Base-by-base conservation (phyloP, 2,113 vertebrate species). In the Otus sunia region DNA sequence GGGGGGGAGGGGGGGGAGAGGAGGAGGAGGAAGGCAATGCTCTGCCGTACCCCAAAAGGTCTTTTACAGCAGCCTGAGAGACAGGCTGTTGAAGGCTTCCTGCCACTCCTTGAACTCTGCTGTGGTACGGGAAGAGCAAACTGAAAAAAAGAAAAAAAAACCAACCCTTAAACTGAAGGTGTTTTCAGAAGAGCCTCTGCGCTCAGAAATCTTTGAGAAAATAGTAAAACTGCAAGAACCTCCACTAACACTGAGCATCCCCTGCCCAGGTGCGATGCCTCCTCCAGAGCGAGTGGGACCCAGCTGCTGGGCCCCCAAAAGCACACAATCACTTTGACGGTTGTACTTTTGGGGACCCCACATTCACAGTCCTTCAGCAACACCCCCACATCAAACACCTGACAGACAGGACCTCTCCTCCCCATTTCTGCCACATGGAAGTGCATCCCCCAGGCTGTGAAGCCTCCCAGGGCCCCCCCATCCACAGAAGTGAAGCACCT, bases 401-500 rank as follows among this genome's bases (percentile, higher is more conserved):
- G n/a, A 14, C 0, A 2, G 52, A 75, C 15, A 39, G 12, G 45
- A 43, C 43, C 47, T 68, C 36, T 34, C 36, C 23, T 52, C 18
- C 34, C 6, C 11, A 6, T 3, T 45, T 92, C 58, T 52, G 47
- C 56, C n/a, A 1, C 0, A 0, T 4, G 19, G 14, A 32, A 60
- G 32, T 1, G 1, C 10, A 0, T 63, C 55, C 47, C 20, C 12
- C 62, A 41, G 37, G 0, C 62, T 5, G 17, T 1, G 55, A 72
- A 78, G 62, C 45, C 30, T 67, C 81, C 3, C 8, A 67, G 64
- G 45, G 21, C 32, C 17, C 17, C 37, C 58, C 5, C 7, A 4
- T 4, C 4, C 13, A 5, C 19, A 0, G 8, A 16, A 39, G n/a
- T 1, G 0, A 64, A n/a, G 59, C 1, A 1, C 23, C 1, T 45